Evolutionary conservation across 1,140 invertebrate species (phyloP), one percentile per base, ranked within the genome.

Genomic region (Ylistrum balloti): DNA sequence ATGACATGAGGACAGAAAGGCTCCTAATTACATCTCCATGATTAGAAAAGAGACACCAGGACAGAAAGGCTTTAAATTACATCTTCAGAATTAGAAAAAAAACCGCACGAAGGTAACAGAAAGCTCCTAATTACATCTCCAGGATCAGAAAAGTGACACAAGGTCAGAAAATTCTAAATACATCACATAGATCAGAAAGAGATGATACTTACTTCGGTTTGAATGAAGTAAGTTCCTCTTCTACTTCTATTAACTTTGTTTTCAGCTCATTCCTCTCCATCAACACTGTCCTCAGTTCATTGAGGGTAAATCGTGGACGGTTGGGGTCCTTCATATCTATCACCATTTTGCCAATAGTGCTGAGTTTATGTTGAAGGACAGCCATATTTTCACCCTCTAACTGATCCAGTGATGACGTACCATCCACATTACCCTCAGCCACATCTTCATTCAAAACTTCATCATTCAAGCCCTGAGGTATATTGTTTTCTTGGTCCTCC

Each of bases 251-350:
- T 28, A 99, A 97, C 95, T 97, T 97, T 33, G 98, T 97, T 97
- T 99, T 99, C 20, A 99, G 96, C 96, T 98, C 98, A 95, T 99
- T 99, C 92, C 98, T 97, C 96, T 99, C 98, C 94, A 98, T 97
- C 15, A 99, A 96, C 93, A 99, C 98, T 94, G 98, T 98, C 94
- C 98, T 97, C 10, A 99, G 96, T 96, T 99, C 99, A 48, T 97
- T 97, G 41, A 98, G 98, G 13, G 98, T 99, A 96, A 99, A 99
- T 88, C 98, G 97, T 15, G 98, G 98, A 93, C 98, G 97, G 93
- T 98, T 98, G 0, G 98, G 95, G 89, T 96, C 95, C 74, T 96
- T 97, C 33, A 97, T 95, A 93, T 97, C 97, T 88, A 95, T 94
- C 48, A 96, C 92, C 92, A 96, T 93, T 90, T 96, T 96, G 0